Evolutionary conservation across 2,888 invertebrate genomes (phyloP).

Genomic region (Ramazzottius varieornatus): DNA sequence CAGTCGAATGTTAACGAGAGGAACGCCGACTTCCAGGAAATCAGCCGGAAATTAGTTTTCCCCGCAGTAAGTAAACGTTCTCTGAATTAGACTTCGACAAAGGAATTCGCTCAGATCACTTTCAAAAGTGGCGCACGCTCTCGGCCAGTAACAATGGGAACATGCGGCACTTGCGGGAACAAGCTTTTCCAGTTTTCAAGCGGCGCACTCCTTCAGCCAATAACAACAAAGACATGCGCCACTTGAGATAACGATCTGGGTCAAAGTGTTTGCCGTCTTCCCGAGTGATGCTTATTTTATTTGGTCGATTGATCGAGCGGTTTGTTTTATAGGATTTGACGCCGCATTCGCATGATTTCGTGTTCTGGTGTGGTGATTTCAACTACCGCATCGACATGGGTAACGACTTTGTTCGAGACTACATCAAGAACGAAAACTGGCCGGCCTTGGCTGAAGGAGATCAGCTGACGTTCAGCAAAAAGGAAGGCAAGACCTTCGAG

Average conservation of each 20-base stretch:
- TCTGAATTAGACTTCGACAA: too few species aligned
- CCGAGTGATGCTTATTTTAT: neutral
- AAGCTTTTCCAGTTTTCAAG: too few species aligned
- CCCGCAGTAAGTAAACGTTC: slow-evolving; percentile 20
- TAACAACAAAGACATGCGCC: too few species aligned
- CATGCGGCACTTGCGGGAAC: too few species aligned
- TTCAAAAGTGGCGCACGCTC: too few species aligned
- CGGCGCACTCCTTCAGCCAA: too few species aligned
- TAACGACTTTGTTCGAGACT: slow-evolving; percentile 66
- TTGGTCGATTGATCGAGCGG: neutral
- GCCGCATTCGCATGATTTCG: slow-evolving; percentile 78
- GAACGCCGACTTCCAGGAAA: slow-evolving; percentile 86
- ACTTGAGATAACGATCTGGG: too few species aligned
- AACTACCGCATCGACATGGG: slow-evolving; percentile 90
- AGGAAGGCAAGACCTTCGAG: slow-evolving; percentile 41
- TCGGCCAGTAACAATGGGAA: too few species aligned
- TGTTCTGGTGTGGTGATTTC: slow-evolving; percentile 98
- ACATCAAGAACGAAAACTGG: slow-evolving; percentile 46
- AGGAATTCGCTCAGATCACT: too few species aligned
- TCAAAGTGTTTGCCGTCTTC: too few species aligned
- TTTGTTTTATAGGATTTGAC: slow-evolving; percentile 39
- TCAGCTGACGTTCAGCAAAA: slow-evolving; percentile 39
- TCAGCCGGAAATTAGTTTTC: slow-evolving; percentile 44
- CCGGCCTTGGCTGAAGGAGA: slow-evolving; percentile 52
- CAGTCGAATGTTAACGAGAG: slow-evolving; percentile 80